These are phyloP conservation scores for Peucedramus taeniatus DNA, from an alignment of 2,113 vertebrate species.

Conservation along the genomic window DNA sequence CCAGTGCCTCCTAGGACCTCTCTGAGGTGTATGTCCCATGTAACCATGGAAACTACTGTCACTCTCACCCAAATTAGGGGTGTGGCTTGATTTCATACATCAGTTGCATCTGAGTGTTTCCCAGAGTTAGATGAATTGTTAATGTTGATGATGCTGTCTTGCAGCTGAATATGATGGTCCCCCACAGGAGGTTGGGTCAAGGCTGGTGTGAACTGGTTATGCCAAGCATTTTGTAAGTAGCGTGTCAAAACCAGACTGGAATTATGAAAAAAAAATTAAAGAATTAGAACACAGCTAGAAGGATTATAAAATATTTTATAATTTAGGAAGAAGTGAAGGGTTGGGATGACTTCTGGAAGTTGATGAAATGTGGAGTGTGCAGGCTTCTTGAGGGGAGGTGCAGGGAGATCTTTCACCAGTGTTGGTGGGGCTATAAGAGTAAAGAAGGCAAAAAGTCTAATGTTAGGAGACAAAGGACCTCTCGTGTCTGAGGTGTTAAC, in stretches of 20 bases:
- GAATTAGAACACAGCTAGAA: not conserved
- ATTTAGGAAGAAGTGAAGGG: not conserved
- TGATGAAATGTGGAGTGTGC: not conserved
- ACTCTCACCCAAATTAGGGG: not conserved
- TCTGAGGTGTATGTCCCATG: not conserved
- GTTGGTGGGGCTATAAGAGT: not conserved
- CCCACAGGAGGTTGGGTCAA: not conserved
- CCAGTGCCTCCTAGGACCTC: not conserved
- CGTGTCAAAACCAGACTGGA: not conserved
- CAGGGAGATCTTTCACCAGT: not conserved
- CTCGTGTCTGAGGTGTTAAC: not conserved
- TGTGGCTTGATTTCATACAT: not conserved
- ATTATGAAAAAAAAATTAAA: not conserved
- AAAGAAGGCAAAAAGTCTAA: not conserved
- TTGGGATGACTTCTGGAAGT: not conserved
- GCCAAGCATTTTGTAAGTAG: not conserved
- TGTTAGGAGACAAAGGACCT: not conserved
- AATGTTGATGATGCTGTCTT: not conserved
- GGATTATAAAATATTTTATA: not conserved
- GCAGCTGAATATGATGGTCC: not conserved
- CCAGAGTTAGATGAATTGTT: not conserved
- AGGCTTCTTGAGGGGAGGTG: not conserved
- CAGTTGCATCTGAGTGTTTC: not conserved
- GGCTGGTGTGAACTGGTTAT: not conserved
- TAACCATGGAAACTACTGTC: not conserved